These are phyloP conservation scores for Gandaritis pyraliata DNA, from an alignment of 2,888 invertebrate species.

Conservation along the genomic window DNA sequence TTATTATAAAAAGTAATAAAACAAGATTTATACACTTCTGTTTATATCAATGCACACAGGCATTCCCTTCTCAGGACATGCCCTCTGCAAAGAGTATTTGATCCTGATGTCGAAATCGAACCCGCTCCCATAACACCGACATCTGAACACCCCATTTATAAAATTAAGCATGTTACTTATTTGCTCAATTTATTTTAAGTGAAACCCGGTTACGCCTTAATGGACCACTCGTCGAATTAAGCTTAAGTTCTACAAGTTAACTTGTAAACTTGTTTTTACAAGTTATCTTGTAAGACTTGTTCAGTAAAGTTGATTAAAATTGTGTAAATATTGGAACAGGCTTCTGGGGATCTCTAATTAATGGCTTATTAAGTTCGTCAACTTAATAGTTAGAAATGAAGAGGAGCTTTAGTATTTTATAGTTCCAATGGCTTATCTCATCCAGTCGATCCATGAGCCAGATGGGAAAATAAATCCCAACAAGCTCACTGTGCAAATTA, in stretches of 20 bases:
- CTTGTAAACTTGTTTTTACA: conserved; percentile 9
- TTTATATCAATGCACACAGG: no score
- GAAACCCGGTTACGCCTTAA: conserved; percentile 35
- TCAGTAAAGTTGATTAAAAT: conserved; percentile 40
- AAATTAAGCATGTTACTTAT: conserved; percentile 25
- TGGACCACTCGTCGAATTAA: conserved; percentile 37
- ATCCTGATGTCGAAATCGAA: no score
- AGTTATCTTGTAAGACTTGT: conserved; percentile 32
- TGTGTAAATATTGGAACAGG: conserved; percentile 35
- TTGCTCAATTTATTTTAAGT: conserved; percentile 29
- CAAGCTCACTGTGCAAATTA: no score
- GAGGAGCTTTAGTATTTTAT: conserved; percentile 10
- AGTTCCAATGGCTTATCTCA: no score
- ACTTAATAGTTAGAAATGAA: conserved; percentile 29
- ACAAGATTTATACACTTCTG: no score
- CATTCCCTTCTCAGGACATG: no score
- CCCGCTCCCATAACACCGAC: no score
- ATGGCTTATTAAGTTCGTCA: conserved; percentile 34
- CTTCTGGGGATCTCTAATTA: conserved; percentile 33
- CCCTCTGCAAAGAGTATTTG: no score
- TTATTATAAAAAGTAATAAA: no score
- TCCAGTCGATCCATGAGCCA: no score
- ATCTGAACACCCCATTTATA: no score
- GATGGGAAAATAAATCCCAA: no score
- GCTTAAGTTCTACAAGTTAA: conserved; percentile 32